Conservation (phyloP, 2,797 vertebrate species). For the Danio aesculapii region DNA sequence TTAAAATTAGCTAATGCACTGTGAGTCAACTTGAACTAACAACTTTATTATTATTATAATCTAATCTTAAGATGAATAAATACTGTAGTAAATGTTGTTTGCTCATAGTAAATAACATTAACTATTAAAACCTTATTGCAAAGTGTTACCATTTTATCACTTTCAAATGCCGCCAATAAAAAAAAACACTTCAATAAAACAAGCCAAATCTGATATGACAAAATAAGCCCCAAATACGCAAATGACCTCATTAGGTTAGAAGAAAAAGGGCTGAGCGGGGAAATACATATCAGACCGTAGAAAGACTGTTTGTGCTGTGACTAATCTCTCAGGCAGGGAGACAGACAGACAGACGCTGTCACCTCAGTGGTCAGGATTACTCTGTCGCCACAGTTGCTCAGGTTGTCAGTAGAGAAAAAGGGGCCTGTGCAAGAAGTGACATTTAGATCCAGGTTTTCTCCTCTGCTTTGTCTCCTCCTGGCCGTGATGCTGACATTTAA, state of each 20-base stretch:
- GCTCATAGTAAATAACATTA: too few relatives aligned
- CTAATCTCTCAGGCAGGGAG: constrained; percentile 46
- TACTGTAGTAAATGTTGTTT: too few relatives aligned
- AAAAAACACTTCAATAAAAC: background rate
- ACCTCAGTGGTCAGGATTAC: constrained; percentile 57
- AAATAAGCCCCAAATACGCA: constrained; percentile 7
- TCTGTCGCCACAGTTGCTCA: constrained; percentile 50
- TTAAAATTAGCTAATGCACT: too few relatives aligned
- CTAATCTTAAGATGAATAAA: too few relatives aligned
- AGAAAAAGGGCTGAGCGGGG: background rate
- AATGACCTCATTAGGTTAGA: background rate
- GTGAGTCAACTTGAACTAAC: too few relatives aligned
- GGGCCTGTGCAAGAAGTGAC: constrained; percentile 72
- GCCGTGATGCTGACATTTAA: constrained; percentile 81
- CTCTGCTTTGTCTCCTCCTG: constrained; percentile 60
- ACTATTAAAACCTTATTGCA: too few relatives aligned
- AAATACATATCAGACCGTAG: constrained; percentile 3
- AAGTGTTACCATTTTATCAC: too few relatives aligned
- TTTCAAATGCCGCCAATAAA: too few relatives aligned
- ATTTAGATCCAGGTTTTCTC: constrained; percentile 73
- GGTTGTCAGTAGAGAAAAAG: constrained; percentile 64
- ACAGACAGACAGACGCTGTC: constrained; percentile 52
- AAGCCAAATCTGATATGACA: constrained; percentile 1
- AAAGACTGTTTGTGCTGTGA: constrained; percentile 20
- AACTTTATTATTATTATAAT: too few relatives aligned